Evolutionary conservation across 2,888 invertebrate genomes (phyloP).

Genomic region (Anarsia innoxiella): DNA sequence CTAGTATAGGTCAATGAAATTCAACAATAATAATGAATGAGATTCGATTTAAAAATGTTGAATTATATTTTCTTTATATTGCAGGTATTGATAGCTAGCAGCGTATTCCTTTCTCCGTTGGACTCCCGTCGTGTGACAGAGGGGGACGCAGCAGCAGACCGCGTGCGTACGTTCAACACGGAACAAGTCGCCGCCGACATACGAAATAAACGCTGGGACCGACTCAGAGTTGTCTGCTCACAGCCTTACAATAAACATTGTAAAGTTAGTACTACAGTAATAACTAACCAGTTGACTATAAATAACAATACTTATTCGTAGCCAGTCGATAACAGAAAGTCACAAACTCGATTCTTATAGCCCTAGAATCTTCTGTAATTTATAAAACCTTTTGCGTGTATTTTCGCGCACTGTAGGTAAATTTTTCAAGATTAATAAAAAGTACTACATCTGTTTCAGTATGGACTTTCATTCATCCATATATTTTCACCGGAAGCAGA

Average conservation of each 20-base stretch:
- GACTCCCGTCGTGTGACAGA: slow-evolving; percentile 82
- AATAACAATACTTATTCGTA: too few relatives aligned
- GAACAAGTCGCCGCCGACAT: slow-evolving; percentile 74
- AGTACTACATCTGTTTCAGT: slow-evolving; percentile 63
- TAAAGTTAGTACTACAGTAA: slow-evolving; percentile 33
- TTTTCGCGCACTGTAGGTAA: neutral
- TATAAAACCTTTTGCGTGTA: neutral
- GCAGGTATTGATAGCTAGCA: slow-evolving; percentile 83
- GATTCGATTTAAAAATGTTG: too few relatives aligned
- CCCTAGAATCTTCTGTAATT: neutral
- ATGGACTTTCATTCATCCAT: slow-evolving; percentile 87
- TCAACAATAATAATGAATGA: too few relatives aligned
- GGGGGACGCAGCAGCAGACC: slow-evolving; percentile 48
- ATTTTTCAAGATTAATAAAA: neutral
- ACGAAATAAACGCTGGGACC: slow-evolving; percentile 84
- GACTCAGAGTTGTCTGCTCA: slow-evolving; percentile 86
- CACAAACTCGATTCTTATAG: neutral
- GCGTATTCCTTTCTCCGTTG: slow-evolving; percentile 85
- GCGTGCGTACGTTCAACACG: slow-evolving; percentile 83
- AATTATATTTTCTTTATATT: too few relatives aligned
- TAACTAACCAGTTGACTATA: too few relatives aligned
- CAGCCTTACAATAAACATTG: slow-evolving; percentile 90
- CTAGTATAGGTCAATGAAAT: too few relatives aligned
- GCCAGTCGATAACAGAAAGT: neutral
- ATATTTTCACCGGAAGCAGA: slow-evolving; percentile 65